Evolutionary conservation across 2,113 vertebrate genomes (phyloP).

Genomic region (Salvelinus sp.): DNA sequence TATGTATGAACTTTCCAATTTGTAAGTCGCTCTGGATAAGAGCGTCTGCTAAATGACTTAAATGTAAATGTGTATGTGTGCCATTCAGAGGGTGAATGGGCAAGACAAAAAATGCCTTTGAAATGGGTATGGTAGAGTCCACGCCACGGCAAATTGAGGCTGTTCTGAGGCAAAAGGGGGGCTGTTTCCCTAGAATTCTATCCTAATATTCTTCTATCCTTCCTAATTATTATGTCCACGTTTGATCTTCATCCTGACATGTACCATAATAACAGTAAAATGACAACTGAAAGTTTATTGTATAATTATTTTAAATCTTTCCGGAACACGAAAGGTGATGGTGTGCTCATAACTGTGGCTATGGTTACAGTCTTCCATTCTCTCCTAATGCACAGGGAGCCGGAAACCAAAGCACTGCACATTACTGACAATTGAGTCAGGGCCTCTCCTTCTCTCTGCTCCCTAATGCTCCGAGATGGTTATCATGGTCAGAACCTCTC

Average conservation of each 20-base stretch:
- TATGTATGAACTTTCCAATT: too few relatives aligned
- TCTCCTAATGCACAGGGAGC: slow-evolving; percentile 14
- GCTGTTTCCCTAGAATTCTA: not conserved
- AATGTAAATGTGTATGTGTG: too few relatives aligned
- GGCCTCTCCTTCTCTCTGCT: not conserved
- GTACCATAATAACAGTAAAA: not conserved
- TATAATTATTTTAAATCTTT: not conserved
- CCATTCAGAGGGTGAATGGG: too few relatives aligned
- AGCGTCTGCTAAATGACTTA: too few relatives aligned
- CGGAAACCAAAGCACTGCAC: slow-evolving; percentile 1
- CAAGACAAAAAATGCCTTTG: too few relatives aligned
- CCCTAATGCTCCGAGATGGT: slow-evolving; percentile 19
- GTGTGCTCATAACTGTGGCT: not conserved
- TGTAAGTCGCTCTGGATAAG: too few relatives aligned
- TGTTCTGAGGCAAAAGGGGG: too few relatives aligned
- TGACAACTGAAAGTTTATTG: not conserved
- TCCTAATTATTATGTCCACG: not conserved
- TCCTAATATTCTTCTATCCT: not conserved
- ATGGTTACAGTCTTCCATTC: not conserved
- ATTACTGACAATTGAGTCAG: slow-evolving; percentile 28
- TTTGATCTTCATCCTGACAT: not conserved
- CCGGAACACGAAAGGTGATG: not conserved
- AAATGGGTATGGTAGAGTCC: too few relatives aligned
- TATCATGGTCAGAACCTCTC: slow-evolving; percentile 14
- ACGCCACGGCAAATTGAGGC: too few relatives aligned